Percentiles rank a stretch among this genome's conserved stretches.
Evolutionary conservation across 2,113 vertebrate species (phyloP).

Genomic region (Corythoichthys intestinalis): DNA sequence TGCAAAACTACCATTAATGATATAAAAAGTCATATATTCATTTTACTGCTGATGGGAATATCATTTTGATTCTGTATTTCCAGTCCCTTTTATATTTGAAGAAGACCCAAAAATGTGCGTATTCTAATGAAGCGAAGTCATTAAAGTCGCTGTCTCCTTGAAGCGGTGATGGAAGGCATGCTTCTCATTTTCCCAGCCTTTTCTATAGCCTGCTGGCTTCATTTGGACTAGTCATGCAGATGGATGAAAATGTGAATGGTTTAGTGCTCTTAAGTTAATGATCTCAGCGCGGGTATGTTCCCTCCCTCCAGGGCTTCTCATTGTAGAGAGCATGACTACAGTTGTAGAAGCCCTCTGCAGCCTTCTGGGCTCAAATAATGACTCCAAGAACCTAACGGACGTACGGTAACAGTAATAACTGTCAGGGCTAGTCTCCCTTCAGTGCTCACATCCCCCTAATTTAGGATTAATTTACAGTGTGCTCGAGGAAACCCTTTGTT

Average conservation of each 20-base stretch:
- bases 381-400: slow-evolving; percentile 51
- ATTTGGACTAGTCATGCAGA: slow-evolving; percentile 37
- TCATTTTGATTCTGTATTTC: too few species aligned
- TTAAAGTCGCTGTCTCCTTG: slow-evolving; percentile 27
- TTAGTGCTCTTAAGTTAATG: slow-evolving; percentile 58
- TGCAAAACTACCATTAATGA: too few species aligned
- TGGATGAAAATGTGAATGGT: slow-evolving; percentile 49
- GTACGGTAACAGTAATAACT: slow-evolving; percentile 57
- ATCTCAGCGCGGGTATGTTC: slow-evolving; percentile 50
- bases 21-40: too few species aligned
- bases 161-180: slow-evolving; percentile 15
- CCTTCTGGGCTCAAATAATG: slow-evolving; percentile 61
- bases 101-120: slow-evolving; percentile 18
- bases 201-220: slow-evolving; percentile 25
- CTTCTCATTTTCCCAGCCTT: slow-evolving; percentile 38
- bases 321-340: slow-evolving; percentile 40
- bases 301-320: slow-evolving; percentile 50
- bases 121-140: too few species aligned
- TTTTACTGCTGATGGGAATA: too few species aligned
- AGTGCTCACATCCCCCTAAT: slow-evolving; percentile 55
- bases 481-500: slow-evolving; percentile 29
- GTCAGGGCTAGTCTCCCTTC: slow-evolving; percentile 57
- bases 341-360: slow-evolving; percentile 48
- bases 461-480: slow-evolving; percentile 57
- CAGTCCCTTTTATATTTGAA: too few species aligned